A percentile compares a stretch with the other conserved stretches of the same genome.
Evolutionary conservation across 1,140 invertebrate species (phyloP).

Genomic region (Ostrea edulis): DNA sequence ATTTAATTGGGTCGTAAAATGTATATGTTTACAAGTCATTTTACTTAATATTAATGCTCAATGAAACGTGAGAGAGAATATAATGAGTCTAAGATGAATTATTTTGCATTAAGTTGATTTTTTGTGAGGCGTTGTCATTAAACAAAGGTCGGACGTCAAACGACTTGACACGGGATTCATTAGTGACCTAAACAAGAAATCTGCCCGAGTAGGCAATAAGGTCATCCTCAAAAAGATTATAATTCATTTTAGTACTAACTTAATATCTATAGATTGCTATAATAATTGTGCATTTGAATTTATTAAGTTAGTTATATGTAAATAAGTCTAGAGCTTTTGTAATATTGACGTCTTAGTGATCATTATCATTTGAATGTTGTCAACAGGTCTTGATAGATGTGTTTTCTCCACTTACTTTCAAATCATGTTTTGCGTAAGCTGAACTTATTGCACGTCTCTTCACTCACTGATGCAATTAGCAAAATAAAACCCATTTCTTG

Average conservation of each 20-base stretch:
- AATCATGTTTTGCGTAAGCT: neutral
- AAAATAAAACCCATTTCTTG: neutral
- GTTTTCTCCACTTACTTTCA: neutral
- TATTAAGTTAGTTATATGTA: conserved; percentile 1
- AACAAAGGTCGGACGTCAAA: conserved; percentile 25
- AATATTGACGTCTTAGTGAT: conserved; percentile 8
- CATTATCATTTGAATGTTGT: conserved; percentile 22
- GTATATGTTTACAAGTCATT: conserved; percentile 10
- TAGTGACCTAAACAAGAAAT: neutral
- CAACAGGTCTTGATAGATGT: neutral
- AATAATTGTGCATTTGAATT: neutral
- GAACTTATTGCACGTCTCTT: neutral
- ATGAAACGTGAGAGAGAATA: conserved; percentile 1
- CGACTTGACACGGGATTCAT: conserved; percentile 16
- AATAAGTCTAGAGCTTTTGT: neutral
- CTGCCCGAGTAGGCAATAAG: neutral
- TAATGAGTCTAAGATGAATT: neutral
- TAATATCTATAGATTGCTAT: neutral
- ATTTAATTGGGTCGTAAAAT: neutral
- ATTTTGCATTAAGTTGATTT: neutral
- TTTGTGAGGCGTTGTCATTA: conserved; percentile 32
- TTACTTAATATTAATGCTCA: neutral
- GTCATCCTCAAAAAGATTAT: neutral
- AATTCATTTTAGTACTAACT: neutral
- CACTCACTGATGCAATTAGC: neutral